A percentile compares a stretch with the other conserved stretches of the same genome.
These are phyloP conservation scores for Podilymbus podiceps DNA, from an alignment of 2,113 vertebrate genomes.

Conservation along the genomic window DNA sequence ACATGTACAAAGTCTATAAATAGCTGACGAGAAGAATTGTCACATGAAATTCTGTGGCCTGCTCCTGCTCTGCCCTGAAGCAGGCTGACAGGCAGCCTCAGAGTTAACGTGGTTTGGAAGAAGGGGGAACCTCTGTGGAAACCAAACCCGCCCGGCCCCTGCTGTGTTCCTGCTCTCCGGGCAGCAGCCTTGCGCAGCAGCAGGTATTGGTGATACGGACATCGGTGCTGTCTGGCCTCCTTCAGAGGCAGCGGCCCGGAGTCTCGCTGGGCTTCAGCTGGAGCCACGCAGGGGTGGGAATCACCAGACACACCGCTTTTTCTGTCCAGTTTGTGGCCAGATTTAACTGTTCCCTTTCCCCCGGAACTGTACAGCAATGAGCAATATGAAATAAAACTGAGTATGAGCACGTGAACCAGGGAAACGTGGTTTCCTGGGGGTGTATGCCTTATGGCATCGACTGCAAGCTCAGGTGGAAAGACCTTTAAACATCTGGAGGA, in stretches of 20 bases:
- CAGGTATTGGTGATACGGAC: not conserved
- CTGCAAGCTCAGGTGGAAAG: not conserved
- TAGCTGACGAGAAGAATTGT: not conserved
- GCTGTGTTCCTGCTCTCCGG: not conserved
- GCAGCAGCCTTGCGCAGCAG: not conserved
- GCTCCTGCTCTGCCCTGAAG: not conserved
- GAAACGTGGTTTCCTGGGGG: not conserved
- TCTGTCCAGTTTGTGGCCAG: not conserved
- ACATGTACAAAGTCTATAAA: not conserved
- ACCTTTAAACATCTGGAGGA: not conserved
- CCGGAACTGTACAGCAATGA: not conserved
- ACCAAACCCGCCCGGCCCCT: not conserved
- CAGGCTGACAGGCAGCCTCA: not conserved
- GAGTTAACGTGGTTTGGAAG: not conserved
- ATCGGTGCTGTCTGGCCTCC: not conserved
- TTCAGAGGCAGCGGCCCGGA: not conserved
- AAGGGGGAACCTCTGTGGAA: not conserved
- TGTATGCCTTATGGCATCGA: not conserved
- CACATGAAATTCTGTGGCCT: not conserved
- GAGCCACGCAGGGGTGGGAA: not conserved
- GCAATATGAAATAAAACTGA: not conserved
- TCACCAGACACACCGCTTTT: accelerated
- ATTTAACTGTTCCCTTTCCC: not conserved
- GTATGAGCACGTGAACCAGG: not conserved
- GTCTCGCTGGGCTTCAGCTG: not conserved